phyloP scores from a whole-genome alignment of 1,140 invertebrate genomes.

The Brachionus asplanchnoidis region DNA sequence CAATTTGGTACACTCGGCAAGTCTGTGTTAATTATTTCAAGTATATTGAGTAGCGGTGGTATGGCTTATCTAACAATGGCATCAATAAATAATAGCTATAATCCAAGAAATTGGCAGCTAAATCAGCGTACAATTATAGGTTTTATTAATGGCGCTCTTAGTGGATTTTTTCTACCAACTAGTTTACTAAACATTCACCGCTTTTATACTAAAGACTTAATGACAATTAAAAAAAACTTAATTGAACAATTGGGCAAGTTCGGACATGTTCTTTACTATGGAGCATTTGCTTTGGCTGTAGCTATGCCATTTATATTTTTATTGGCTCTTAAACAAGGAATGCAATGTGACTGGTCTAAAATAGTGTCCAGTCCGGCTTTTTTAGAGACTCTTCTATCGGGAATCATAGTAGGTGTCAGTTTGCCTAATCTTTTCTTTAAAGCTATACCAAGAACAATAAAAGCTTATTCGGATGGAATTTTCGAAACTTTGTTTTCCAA shows the following conservation, averaged over 20 bases:
- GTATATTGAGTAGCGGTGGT: not conserved
- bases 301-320: not conserved
- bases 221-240: not conserved
- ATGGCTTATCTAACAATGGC: not conserved
- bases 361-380: not conserved
- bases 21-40: not conserved
- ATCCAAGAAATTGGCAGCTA: not conserved
- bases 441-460: constrained; percentile 1
- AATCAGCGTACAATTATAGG: not conserved
- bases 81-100: not conserved
- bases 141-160: not conserved
- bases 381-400: constrained; percentile 11
- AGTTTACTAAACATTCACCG: not conserved
- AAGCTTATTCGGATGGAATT: not conserved
- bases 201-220: not conserved
- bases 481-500: not conserved
- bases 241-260: not conserved
- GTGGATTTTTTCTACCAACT: not conserved
- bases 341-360: not conserved
- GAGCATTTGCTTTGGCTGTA: not conserved
- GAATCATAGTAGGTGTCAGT: not conserved
- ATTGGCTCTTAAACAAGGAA: not conserved
- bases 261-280: not conserved
- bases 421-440: not conserved
- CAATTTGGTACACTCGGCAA: not conserved